Conservation (phyloP, 2,113 vertebrate genomes). For the Macheiramphus alcinus region DNA sequence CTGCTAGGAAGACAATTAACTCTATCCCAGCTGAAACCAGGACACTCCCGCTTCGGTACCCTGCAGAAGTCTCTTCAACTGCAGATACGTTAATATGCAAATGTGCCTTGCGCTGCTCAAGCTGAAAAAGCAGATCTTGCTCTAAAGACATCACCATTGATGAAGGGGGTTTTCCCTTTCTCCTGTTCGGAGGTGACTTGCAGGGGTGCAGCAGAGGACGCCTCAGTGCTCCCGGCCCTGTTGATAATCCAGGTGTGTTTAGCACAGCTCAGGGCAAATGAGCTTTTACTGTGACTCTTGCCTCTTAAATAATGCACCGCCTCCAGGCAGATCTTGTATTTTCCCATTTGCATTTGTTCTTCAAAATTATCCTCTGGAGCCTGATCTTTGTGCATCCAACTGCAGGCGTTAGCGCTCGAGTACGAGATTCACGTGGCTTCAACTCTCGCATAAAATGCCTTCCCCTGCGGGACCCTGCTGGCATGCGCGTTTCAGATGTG, state of each 20-base stretch:
- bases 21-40: too few species aligned
- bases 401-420: not conserved
- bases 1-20: too few species aligned
- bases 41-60: not conserved
- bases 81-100: not conserved
- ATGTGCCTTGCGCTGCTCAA: not conserved
- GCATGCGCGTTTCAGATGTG: accelerated
- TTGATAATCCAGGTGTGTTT: not conserved
- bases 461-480: not conserved
- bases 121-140: not conserved
- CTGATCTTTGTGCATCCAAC: not conserved
- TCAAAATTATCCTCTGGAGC: not conserved
- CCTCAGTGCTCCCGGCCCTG: not conserved
- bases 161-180: not conserved
- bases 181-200: not conserved
- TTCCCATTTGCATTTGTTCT: constrained; percentile 24
- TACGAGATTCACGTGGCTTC: accelerated
- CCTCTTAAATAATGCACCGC: not conserved
- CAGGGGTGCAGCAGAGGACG: not conserved
- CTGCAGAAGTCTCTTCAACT: not conserved
- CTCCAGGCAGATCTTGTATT: not conserved
- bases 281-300: not conserved
- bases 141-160: not conserved
- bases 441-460: not conserved
- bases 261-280: not conserved